Evolutionary conservation across 2,888 invertebrate genomes (phyloP), one percentile per base, ranked within the genome.

Genomic region (Drosophila vallismaia): DNA sequence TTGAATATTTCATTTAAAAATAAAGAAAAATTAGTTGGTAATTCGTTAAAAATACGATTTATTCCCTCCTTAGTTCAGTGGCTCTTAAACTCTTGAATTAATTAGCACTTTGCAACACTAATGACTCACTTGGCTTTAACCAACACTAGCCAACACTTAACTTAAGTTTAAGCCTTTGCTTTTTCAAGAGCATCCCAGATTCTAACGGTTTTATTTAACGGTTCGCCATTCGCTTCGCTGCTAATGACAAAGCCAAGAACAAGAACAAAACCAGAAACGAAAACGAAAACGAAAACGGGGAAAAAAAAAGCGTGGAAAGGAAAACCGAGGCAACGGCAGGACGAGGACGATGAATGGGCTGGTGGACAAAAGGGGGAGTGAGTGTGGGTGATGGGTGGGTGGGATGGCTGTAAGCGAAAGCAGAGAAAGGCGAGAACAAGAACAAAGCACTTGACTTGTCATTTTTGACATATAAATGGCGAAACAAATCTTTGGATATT

Each of bases 391-490:
- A n/a, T n/a, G 33, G 12, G 26, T 14, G 48, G 4, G 28, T 46
- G 45, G 5, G 42, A 60, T 19, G 19, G 19, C 19, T 19, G 24
- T 28, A 40, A 50, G 19, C 33, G 45, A 29, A 54, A 31, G 24
- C 49, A 38, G 14, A 54, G 50, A 56, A 69, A 56, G 29, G 71
- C 51, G 67, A 73, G 64, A 71, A 53, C 56, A 67, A 76, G 55
- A 71, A 70, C 69, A 79, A 77, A 75, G 68, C 87, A 88, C 88
- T 86, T 88, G 87, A 88, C 88, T 85, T 79, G 83, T 88, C 79
- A 86, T 82, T 80, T 87, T 76, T 87, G 88, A 88, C 89, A 82
- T 73, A 78, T 76, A 77, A 81, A 84, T 84, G 79, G 74, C 79
- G 72, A 74, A 75, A 79, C 79, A 85, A 85, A 85, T 81, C 79